Conservation (phyloP, 2,113 vertebrate species). For the Okapia johnstoni region DNA sequence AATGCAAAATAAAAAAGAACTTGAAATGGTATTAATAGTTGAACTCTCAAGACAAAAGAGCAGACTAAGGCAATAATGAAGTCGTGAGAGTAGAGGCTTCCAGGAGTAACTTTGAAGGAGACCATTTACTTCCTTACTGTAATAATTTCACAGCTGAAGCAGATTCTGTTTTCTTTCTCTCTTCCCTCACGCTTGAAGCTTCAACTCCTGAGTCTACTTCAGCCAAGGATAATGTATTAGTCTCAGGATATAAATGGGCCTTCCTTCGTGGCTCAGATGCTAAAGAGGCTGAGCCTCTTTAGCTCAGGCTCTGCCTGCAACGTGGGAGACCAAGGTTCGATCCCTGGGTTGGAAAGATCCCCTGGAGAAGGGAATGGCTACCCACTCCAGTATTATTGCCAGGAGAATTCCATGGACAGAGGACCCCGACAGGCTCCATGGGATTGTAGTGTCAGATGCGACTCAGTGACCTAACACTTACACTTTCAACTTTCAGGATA, state of each 20-base stretch:
- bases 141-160: not conserved
- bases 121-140: not conserved
- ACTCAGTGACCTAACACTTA: not conserved
- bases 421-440: not conserved
- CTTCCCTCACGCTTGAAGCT: not conserved
- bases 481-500: not conserved
- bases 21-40: not conserved
- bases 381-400: not conserved
- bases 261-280: not conserved
- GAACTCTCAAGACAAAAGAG: not conserved
- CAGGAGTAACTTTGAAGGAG: slow-evolving; percentile 4
- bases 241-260: not conserved
- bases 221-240: not conserved
- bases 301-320: not conserved
- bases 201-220: not conserved
- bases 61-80: not conserved
- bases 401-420: not conserved
- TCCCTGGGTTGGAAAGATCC: not conserved
- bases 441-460: not conserved
- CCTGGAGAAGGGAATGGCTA: not conserved
- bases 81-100: not conserved
- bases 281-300: not conserved
- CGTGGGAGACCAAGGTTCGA: rapidly evolving
- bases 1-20: not conserved
- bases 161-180: not conserved